Evolutionary conservation across 2,888 invertebrate species (phyloP).

Genomic region (Agonopterix heracliana): DNA sequence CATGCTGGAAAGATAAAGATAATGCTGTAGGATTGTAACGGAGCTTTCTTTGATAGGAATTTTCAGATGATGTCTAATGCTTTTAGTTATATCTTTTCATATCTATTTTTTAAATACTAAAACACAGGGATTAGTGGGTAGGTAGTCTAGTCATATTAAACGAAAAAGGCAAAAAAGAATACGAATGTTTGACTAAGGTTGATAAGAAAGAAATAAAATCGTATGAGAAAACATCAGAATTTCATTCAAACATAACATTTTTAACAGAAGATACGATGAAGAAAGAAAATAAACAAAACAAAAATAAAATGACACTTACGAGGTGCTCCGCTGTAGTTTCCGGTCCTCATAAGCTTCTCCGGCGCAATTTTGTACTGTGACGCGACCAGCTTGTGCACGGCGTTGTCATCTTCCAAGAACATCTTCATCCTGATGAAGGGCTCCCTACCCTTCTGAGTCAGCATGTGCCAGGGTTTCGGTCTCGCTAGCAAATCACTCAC

Average conservation of each 20-base stretch:
- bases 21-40: slow-evolving; percentile 23
- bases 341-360: slow-evolving; percentile 97
- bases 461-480: slow-evolving; percentile 99
- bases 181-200: too few species aligned
- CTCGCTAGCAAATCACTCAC: slow-evolving; percentile 97
- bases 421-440: slow-evolving; percentile 99
- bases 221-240: too few species aligned
- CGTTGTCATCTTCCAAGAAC: slow-evolving; percentile 97
- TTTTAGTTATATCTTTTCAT: too few species aligned
- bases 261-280: too few species aligned
- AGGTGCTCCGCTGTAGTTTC: slow-evolving; percentile 91
- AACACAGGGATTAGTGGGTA: too few species aligned
- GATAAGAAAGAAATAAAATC: too few species aligned
- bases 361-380: slow-evolving; percentile 99
- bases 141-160: too few species aligned
- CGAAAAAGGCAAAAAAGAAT: too few species aligned
- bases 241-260: too few species aligned
- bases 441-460: slow-evolving; percentile 97
- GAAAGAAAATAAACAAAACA: too few species aligned
- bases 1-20: slow-evolving; percentile 68
- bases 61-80: not conserved
- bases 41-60: not conserved
- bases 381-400: slow-evolving; percentile 95
- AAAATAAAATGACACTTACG: slow-evolving; percentile 73
- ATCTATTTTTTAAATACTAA: too few species aligned